Evolutionary conservation across 2,888 invertebrate genomes (phyloP).

Genomic region (Diarsia brunnea): DNA sequence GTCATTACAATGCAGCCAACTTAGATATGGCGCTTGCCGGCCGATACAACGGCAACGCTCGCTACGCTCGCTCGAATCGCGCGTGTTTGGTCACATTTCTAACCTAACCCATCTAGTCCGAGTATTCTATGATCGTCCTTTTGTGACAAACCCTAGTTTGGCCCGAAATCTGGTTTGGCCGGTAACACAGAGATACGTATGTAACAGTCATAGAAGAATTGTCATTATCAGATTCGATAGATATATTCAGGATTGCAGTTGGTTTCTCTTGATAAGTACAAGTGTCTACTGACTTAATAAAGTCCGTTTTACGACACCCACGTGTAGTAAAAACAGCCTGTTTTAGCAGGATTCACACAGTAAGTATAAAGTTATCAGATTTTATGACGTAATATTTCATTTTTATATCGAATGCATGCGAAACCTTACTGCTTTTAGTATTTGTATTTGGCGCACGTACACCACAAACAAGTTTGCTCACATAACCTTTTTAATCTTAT

Average conservation of each 20-base stretch:
- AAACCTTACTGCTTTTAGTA: conserved; percentile 42
- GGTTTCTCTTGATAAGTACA: not conserved
- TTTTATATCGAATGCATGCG: conserved; percentile 56
- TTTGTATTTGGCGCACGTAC: conserved; percentile 72
- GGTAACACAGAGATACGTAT: not conserved
- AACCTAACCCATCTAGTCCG: not conserved
- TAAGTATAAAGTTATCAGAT: conserved; percentile 15
- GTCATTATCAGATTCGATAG: not conserved
- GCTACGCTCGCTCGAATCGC: no score
- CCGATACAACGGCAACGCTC: no score
- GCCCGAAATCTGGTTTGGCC: not conserved
- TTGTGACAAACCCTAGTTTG: not conserved
- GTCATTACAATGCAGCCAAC: not conserved
- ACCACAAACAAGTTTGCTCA: conserved; percentile 69
- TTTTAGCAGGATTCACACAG: not conserved
- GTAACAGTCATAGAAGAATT: not conserved
- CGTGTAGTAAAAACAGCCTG: not conserved
- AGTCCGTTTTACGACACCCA: conserved; percentile 1
- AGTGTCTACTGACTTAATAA: not conserved
- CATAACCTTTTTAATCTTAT: conserved; percentile 73
- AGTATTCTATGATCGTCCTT: not conserved
- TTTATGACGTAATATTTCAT: conserved; percentile 37
- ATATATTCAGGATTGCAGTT: not conserved
- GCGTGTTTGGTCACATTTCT: no score
- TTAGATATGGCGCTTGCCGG: not conserved